Evolutionary conservation across 2,888 invertebrate species (phyloP).

Genomic region (Sminthurides aquaticus): DNA sequence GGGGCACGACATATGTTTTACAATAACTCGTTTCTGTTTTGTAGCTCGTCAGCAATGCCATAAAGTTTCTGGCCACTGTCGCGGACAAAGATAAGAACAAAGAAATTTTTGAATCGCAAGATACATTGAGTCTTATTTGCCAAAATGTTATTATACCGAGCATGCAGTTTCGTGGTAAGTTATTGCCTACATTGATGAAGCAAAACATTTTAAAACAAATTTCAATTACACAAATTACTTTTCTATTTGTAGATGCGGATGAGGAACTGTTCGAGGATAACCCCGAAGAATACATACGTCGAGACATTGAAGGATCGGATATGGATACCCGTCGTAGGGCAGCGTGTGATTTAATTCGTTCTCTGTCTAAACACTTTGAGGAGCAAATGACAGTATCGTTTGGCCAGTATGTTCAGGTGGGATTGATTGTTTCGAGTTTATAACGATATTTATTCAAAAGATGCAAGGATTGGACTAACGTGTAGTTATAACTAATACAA

Average conservation of each 20-base stretch:
- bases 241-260: constrained; percentile 62
- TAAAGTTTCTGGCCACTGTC: constrained; percentile 89
- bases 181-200: neutral
- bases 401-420: constrained; percentile 74
- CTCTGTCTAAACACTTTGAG: constrained; percentile 80
- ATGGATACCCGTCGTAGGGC: constrained; percentile 91
- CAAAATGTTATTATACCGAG: constrained; percentile 98
- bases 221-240: neutral
- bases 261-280: constrained; percentile 96
- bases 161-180: constrained; percentile 82
- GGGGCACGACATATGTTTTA: too few species aligned
- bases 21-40: constrained; percentile 44
- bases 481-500: too few species aligned
- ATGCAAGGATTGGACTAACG: too few species aligned
- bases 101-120: constrained; percentile 77
- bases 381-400: constrained; percentile 79
- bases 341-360: constrained; percentile 92
- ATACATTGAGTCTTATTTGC: constrained; percentile 81
- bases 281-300: constrained; percentile 90
- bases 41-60: constrained; percentile 88
- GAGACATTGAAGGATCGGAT: constrained; percentile 97
- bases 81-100: constrained; percentile 85
- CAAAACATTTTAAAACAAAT: neutral
- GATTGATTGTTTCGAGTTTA: constrained; percentile 23
- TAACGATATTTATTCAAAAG: neutral